Evolutionary conservation across 1,140 invertebrate genomes (phyloP).

Genomic region (Ylistrum balloti): DNA sequence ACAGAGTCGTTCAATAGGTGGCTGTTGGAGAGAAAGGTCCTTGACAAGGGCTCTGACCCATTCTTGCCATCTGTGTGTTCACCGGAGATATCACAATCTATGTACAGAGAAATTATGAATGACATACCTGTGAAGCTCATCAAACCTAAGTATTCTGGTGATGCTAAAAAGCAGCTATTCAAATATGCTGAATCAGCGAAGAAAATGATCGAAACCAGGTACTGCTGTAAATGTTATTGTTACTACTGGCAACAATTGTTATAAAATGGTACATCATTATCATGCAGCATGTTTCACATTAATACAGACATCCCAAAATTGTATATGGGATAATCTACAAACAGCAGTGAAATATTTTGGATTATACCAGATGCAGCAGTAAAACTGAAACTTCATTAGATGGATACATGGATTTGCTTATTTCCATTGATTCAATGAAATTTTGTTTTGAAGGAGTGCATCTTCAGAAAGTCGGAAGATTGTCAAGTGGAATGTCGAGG

Average conservation of each 20-base stretch:
- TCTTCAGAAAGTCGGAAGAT: constrained; percentile 97
- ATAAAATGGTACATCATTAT: too few species aligned
- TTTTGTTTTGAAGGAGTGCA: constrained; percentile 82
- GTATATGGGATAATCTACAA: too few species aligned
- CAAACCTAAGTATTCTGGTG: constrained; percentile 96
- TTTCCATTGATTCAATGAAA: not conserved
- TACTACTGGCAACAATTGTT: too few species aligned
- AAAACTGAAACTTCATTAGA: too few species aligned
- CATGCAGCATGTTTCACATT: too few species aligned
- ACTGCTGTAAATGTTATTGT: constrained; percentile 16
- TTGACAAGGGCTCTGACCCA: constrained; percentile 91
- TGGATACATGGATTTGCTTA: too few species aligned
- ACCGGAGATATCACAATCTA: constrained; percentile 95
- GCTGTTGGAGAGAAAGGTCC: constrained; percentile 97
- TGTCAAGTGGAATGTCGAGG: constrained; percentile 99
- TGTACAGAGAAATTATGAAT: constrained; percentile 99
- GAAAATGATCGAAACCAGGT: constrained; percentile 95
- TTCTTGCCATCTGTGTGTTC: constrained; percentile 94
- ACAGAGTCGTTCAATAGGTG: constrained; percentile 98
- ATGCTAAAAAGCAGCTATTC: constrained; percentile 97
- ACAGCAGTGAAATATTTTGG: too few species aligned
- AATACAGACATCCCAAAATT: too few species aligned
- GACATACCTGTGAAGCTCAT: constrained; percentile 98
- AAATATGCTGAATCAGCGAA: constrained; percentile 98
- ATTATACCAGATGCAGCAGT: too few species aligned